Percentiles rank a stretch among this genome's conserved stretches.
phyloP scores from a whole-genome alignment of 1,140 invertebrate genomes.

The Episyrphus balteatus region DNA sequence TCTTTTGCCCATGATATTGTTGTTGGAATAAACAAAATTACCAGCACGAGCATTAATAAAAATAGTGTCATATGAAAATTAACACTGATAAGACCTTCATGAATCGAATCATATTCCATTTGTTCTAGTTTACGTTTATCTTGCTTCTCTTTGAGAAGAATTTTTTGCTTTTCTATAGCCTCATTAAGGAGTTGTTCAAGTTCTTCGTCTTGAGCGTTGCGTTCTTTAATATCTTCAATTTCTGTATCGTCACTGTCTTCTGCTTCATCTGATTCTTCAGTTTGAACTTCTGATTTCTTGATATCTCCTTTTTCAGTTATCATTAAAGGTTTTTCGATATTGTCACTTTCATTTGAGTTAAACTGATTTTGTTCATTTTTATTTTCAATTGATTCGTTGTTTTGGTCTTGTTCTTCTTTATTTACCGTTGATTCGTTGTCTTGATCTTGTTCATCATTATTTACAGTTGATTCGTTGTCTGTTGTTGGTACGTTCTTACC shows the following conservation, averaged over 20 bases:
- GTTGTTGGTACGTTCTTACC: not conserved
- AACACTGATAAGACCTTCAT: conserved; percentile 38
- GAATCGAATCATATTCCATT: conserved; percentile 10
- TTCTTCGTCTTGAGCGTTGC: not conserved
- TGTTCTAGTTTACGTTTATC: not conserved
- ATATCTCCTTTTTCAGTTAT: too few species aligned
- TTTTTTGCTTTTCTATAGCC: not conserved
- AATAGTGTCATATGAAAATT: conserved; percentile 51
- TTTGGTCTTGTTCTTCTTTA: not conserved
- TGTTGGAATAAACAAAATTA: conserved; percentile 43
- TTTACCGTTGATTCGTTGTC: not conserved
- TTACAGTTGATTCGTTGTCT: not conserved
- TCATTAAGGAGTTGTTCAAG: conserved; percentile 3
- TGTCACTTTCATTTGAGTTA: not conserved
- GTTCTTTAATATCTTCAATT: too few species aligned
- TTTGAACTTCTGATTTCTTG: not conserved
- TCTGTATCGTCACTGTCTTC: not conserved
- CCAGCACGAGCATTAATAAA: conserved; percentile 42
- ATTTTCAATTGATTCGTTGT: not conserved
- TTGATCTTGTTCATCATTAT: not conserved
- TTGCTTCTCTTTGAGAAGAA: not conserved
- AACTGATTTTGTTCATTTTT: not conserved
- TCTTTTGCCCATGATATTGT: conserved; percentile 50
- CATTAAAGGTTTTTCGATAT: not conserved
- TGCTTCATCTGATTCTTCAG: not conserved